phyloP scores from a whole-genome alignment of 2,113 vertebrate genomes.

The Ptychochromis oligacanthus region DNA sequence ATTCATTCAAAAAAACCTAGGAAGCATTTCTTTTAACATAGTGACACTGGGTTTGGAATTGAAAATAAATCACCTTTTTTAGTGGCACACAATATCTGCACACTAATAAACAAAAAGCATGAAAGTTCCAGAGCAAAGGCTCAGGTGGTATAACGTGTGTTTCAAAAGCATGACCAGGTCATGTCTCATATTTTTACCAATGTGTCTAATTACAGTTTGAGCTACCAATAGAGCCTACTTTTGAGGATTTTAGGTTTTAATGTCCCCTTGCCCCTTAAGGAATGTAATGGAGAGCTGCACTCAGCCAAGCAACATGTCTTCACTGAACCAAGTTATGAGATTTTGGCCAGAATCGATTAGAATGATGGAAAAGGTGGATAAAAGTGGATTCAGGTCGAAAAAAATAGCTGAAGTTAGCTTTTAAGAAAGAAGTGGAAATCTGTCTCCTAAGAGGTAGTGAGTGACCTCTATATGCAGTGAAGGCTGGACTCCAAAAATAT shows the following conservation, averaged over 20 bases:
- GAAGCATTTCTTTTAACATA: not conserved
- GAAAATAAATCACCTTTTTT: fast-evolving
- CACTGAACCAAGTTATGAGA: constrained; percentile 72
- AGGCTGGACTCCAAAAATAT: not conserved
- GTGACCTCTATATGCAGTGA: not conserved
- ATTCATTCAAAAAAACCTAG: not conserved
- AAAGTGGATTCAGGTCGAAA: constrained; percentile 9
- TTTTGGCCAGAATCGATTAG: constrained; percentile 60
- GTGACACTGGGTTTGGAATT: not conserved
- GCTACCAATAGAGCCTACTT: constrained; percentile 24
- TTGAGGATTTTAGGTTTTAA: constrained; percentile 7
- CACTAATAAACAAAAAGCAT: not conserved
- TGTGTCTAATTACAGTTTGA: constrained; percentile 47
- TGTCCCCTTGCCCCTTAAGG: constrained; percentile 26
- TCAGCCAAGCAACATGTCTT: constrained; percentile 54
- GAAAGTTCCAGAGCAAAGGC: not conserved
- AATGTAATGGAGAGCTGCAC: constrained; percentile 46
- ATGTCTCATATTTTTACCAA: not conserved
- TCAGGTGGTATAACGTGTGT: not conserved
- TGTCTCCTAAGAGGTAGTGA: constrained; percentile 3
- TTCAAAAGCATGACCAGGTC: not conserved
- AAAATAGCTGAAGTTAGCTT: constrained; percentile 11
- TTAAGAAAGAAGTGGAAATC: constrained; percentile 16
- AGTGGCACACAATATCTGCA: not conserved
- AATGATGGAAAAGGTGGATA: constrained; percentile 54